phyloP scores from a whole-genome alignment of 2,797 vertebrate genomes.

The Podarcis lilfordi region DNA sequence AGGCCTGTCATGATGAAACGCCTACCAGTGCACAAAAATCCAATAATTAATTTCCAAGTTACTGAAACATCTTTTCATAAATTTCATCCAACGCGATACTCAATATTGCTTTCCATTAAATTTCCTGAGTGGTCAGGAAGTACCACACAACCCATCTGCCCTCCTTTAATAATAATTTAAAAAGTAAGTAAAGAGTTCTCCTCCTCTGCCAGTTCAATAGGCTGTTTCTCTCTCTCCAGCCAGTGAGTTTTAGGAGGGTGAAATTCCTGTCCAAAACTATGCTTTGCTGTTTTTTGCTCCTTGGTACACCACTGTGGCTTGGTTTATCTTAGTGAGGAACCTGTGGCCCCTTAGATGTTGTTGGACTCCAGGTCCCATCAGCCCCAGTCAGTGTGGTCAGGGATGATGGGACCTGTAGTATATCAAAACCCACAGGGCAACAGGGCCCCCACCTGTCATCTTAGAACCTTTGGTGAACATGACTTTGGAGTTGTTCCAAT shows the following conservation, averaged over 20 bases:
- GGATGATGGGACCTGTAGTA: neutral
- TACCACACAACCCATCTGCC: conserved; percentile 28
- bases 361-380: neutral
- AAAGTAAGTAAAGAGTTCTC: conserved; percentile 27
- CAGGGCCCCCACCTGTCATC: neutral
- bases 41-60: conserved; percentile 66
- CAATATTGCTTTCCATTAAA: conserved; percentile 60
- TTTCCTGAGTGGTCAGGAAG: conserved; percentile 41
- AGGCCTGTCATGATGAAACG: conserved; percentile 34
- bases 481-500: neutral
- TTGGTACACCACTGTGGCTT: neutral
- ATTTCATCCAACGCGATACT: conserved; percentile 53
- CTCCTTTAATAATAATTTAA: conserved; percentile 41
- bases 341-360: neutral
- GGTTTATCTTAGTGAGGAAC: neutral
- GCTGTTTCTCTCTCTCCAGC: neutral
- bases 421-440: neutral
- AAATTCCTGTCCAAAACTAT: conserved; percentile 9
- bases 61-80: conserved; percentile 48
- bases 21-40: conserved; percentile 60
- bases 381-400: neutral
- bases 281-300: neutral
- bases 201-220: conserved; percentile 20
- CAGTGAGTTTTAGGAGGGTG: conserved; percentile 20
- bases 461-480: neutral